phyloP scores from a whole-genome alignment of 2,113 vertebrate species.

The Myiozetetes cayanensis region DNA sequence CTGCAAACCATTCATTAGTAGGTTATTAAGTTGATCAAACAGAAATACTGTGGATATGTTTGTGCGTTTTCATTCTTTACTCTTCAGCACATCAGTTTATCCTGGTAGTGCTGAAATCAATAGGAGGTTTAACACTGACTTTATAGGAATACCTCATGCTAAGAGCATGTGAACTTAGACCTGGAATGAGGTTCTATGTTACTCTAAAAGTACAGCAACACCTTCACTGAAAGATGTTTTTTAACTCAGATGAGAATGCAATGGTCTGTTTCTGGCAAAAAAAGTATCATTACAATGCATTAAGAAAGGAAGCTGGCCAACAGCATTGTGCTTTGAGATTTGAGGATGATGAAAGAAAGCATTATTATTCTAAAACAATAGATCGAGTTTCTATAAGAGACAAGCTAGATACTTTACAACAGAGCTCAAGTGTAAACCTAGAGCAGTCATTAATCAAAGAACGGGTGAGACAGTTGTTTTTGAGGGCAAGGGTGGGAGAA shows the following conservation, averaged over 20 bases:
- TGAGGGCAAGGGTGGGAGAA: accelerated
- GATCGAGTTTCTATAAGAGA: neutral
- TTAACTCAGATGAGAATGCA: neutral
- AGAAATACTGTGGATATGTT: neutral
- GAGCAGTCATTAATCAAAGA: neutral
- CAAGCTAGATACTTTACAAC: neutral
- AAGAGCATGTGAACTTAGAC: neutral
- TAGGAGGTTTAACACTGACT: neutral
- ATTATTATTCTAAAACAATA: neutral
- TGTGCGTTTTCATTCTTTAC: neutral
- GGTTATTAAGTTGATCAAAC: neutral
- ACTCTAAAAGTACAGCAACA: neutral
- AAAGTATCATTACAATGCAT: neutral
- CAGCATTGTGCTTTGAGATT: neutral
- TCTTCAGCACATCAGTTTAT: neutral
- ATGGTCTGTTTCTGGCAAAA: neutral
- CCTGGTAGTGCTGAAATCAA: neutral
- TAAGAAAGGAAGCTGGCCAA: neutral
- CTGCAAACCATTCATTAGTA: neutral
- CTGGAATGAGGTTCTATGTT: neutral
- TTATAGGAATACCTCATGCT: neutral
- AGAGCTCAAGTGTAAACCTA: neutral
- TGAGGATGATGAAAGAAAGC: neutral
- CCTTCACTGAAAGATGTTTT: neutral
- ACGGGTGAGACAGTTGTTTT: neutral